phyloP scores from a whole-genome alignment of 2,888 invertebrate genomes.

The Melanophora roralis region DNA sequence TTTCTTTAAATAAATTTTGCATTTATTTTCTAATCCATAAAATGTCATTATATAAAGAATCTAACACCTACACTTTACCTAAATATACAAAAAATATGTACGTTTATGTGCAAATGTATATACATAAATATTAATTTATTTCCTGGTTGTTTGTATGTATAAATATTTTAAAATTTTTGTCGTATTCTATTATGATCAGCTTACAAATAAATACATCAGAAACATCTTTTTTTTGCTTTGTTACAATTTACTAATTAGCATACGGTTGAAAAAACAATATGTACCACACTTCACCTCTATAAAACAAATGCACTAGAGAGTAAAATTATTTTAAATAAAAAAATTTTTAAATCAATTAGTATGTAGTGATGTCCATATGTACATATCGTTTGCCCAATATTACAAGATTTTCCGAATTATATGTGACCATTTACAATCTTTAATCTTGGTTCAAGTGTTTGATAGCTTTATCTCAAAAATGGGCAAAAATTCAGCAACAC shows the following conservation, averaged over 20 bases:
- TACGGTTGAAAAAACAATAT: constrained; percentile 41
- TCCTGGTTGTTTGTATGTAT: constrained; percentile 48
- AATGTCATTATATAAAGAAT: constrained; percentile 22
- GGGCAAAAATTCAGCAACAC: too few relatives aligned
- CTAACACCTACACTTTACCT: constrained; percentile 13
- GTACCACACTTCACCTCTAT: constrained; percentile 6
- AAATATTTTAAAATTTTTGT: not conserved
- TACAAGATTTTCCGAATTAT: too few relatives aligned
- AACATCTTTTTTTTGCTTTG: constrained; percentile 40
- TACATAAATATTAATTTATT: constrained; percentile 37
- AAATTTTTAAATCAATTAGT: too few relatives aligned
- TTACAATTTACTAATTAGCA: constrained; percentile 63
- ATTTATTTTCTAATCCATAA: constrained; percentile 11
- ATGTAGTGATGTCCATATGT: too few relatives aligned
- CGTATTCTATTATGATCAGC: constrained; percentile 20
- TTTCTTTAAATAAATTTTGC: not conserved
- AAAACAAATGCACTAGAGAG: constrained; percentile 26
- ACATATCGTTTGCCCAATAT: too few relatives aligned
- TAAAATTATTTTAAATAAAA: constrained; percentile 10
- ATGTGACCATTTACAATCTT: too few relatives aligned
- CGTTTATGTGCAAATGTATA: not conserved
- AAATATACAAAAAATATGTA: not conserved
- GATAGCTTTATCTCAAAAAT: too few relatives aligned
- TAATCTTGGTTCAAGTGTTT: too few relatives aligned
- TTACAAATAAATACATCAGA: constrained; percentile 19